Evolutionary conservation across 2,797 vertebrate genomes (phyloP).

Genomic region (Miichthys miiuy): DNA sequence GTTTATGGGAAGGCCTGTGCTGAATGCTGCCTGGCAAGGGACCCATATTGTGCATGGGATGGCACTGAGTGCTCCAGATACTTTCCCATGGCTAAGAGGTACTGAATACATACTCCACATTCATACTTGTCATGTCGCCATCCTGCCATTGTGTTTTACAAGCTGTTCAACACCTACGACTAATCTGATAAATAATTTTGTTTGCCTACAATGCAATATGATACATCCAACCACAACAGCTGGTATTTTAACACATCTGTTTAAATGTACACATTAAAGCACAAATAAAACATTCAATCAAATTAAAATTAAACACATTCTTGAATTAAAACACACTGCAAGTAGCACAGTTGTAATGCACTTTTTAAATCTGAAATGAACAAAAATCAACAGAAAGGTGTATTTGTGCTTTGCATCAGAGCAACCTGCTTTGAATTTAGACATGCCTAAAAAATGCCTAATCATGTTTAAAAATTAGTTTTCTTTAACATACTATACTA

Average conservation of each 20-base stretch:
- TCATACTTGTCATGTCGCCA: constrained; percentile 3
- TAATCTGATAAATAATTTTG: not conserved
- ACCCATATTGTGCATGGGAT: constrained; percentile 99
- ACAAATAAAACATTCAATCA: no score
- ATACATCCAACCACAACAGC: not conserved
- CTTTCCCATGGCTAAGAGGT: constrained; percentile 98
- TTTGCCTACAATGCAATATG: not conserved
- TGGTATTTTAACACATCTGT: not conserved
- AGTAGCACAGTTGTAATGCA: not conserved
- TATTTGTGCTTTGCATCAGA: not conserved
- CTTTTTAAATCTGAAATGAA: no score
- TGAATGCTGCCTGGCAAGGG: constrained; percentile 96
- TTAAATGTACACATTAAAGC: not conserved
- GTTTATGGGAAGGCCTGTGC: constrained; percentile 98
- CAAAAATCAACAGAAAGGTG: not conserved
- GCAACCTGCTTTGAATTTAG: constrained; percentile 16
- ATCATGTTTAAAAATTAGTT: constrained; percentile 3
- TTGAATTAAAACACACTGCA: not conserved
- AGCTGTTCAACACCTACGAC: constrained; percentile 4
- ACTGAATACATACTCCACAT: constrained; percentile 21
- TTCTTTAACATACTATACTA: constrained; percentile 18
- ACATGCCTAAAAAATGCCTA: constrained; percentile 6
- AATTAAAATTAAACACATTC: not conserved
- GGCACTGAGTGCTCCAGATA: constrained; percentile 97
- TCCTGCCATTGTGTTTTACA: constrained; percentile 10